Evolutionary conservation across 1,140 invertebrate genomes (phyloP), one percentile per base, ranked within the genome.

Genomic region (Galendromus occidentalis): DNA sequence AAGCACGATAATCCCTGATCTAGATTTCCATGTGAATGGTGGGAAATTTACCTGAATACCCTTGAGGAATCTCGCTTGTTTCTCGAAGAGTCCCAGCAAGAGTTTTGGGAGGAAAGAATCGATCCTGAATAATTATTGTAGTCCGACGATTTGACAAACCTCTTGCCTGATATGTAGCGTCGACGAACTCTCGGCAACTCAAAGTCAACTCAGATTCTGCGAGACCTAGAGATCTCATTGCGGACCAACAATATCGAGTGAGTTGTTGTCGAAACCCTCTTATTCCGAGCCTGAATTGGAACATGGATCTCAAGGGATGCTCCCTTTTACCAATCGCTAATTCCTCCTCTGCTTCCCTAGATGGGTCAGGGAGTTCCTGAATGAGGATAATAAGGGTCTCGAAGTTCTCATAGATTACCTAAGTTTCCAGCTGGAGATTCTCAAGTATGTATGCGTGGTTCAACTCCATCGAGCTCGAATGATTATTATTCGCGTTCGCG

Each of bases 181-280:
- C 81, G 92, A 75, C 96, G 96, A 83, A 88, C 92, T 81, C 85
- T 97, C 20, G 89, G 90, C 42, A 91, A 96, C 74, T 90, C 91
- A 9, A 97, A 93, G 51, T 98, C 94, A 22, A 98, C 95, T 25
- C 92, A 97, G 82, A 91, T 98, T 67, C 79, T 98, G 30, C 82
- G 93, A 73, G 94, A 98, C 80, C 80, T 99, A 70, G 94, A 98
- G 80, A 98, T 98, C 73, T 98, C 95, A 9, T 78, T 99, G 65
- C 82, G 95, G 71, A 98, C 95, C 47, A 98, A 98, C 80, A 90
- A 95, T 75, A 98, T 99, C 73, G 94, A 98, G 90, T 93, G 80
- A 85, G 86, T 81, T 68, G n/a, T n/a, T n/a, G n/a, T n/a, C n/a
- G n/a, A n/a, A n/a, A n/a, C n/a, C n/a, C n/a, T n/a, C n/a, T n/a